Evolutionary conservation across 1,140 invertebrate species (phyloP), one percentile per base, ranked within the genome.

Genomic region (Formica selysi): DNA sequence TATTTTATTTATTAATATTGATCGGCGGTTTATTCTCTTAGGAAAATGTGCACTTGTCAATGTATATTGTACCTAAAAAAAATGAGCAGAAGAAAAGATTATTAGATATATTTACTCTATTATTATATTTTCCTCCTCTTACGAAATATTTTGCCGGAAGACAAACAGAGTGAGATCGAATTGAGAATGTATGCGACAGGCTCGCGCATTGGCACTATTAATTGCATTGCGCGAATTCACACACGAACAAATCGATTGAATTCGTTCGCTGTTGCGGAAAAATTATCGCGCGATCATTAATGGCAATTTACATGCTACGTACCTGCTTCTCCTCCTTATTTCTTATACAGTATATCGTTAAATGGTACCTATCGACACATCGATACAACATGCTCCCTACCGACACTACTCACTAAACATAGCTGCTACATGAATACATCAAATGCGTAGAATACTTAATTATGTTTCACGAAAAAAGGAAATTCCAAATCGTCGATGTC

Each of bases 131-230:
- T 71, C 16, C 26, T 16, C 5, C 44, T 65, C 41, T 4, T 38
- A 22, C 32, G 19, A 22, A 32, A 16, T 70, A 54, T 79, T 68
- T 68, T 32, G 10, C 38, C 41, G 68, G 16, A 61, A 71, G 51
- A 71, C 79, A 81, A 81, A 81, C 19, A 38, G 67, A 29, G 67
- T 16, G 59, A 67, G 41, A 85, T 89, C 67, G 38, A 70, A 71
- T 87, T 71, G 80, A 85, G 29, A 41, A 16, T 26, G n/a, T 41
- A 68, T 29, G 54, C 68, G 74, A 70, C 32, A 70, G 74, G 68
- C 57, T 88, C 62, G 76, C 57, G 54, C 68, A 84, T 81, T 89
- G 88, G 88, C 88, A 86, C 87, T 80, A 54, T 48, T 62, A 78
- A 78, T 78, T 65, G 38, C 44, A 16, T 29, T 22, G 36, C 57